phyloP scores from a whole-genome alignment of 2,888 invertebrate species.

The Nomada fucata region DNA sequence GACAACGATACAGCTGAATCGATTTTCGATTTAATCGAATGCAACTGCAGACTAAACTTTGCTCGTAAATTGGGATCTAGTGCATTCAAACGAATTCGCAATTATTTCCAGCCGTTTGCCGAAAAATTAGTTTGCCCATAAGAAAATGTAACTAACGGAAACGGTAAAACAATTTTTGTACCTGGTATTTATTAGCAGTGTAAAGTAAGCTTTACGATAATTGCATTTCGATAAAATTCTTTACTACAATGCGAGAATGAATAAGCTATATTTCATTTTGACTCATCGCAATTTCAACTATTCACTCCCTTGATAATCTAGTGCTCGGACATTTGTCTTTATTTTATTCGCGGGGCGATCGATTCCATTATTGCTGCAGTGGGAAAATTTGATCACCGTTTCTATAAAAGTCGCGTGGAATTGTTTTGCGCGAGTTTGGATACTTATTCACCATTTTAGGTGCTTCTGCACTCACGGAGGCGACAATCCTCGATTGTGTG shows the following conservation, averaged over 20 bases:
- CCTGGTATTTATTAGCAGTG: too few relatives aligned
- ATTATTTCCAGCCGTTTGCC: neutral
- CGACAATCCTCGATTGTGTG: conserved; percentile 58
- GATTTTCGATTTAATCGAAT: conserved; percentile 29
- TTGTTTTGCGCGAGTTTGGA: conserved; percentile 9
- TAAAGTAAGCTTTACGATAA: neutral
- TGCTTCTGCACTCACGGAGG: conserved; percentile 43
- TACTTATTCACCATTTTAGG: conserved; percentile 34
- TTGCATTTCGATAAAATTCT: neutral
- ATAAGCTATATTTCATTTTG: too few relatives aligned
- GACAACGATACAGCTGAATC: conserved; percentile 17
- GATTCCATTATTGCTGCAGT: neutral
- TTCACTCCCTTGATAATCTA: too few relatives aligned
- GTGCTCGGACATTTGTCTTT: too few relatives aligned
- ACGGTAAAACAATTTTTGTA: neutral
- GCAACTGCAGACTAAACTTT: conserved; percentile 27
- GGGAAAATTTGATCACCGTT: neutral
- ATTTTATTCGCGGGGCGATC: too few relatives aligned
- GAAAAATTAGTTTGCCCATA: neutral
- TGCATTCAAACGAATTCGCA: neutral
- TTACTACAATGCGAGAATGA: too few relatives aligned
- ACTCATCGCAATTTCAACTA: too few relatives aligned
- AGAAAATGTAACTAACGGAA: neutral
- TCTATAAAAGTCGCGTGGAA: neutral
- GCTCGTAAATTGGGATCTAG: conserved; percentile 6